These are phyloP conservation scores for Tragelaphus eurycerus DNA, from an alignment of 2,797 vertebrate species.

Conservation along the genomic window DNA sequence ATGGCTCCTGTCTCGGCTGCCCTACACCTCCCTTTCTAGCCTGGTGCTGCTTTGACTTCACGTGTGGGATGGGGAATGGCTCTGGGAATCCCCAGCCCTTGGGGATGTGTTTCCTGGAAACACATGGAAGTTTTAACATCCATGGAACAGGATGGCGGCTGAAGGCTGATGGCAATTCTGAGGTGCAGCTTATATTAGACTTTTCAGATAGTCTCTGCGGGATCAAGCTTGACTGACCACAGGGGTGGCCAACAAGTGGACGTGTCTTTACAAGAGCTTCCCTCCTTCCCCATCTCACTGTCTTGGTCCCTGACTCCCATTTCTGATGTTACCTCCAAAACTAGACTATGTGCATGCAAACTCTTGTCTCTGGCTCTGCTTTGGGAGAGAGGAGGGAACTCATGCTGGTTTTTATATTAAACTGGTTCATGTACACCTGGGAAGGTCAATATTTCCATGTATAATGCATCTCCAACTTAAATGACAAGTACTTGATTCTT, in stretches of 20 bases:
- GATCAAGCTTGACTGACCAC: neutral
- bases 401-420: neutral
- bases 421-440: neutral
- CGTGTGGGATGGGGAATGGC: neutral
- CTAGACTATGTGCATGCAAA: neutral
- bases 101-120: neutral
- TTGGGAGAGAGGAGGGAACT: neutral
- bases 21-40: neutral
- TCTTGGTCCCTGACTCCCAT: neutral
- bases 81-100: neutral
- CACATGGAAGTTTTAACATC: neutral
- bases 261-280: neutral
- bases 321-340: neutral
- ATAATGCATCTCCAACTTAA: neutral
- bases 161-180: neutral
- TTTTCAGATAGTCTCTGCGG: neutral
- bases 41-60: neutral
- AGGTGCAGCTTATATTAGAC: neutral
- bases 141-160: neutral
- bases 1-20: accelerated
- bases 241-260: neutral
- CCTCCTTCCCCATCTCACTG: neutral
- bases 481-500: neutral
- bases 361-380: neutral
- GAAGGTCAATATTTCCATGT: neutral